Evolutionary conservation across 2,113 vertebrate species (phyloP).

Genomic region (Geococcyx californianus): DNA sequence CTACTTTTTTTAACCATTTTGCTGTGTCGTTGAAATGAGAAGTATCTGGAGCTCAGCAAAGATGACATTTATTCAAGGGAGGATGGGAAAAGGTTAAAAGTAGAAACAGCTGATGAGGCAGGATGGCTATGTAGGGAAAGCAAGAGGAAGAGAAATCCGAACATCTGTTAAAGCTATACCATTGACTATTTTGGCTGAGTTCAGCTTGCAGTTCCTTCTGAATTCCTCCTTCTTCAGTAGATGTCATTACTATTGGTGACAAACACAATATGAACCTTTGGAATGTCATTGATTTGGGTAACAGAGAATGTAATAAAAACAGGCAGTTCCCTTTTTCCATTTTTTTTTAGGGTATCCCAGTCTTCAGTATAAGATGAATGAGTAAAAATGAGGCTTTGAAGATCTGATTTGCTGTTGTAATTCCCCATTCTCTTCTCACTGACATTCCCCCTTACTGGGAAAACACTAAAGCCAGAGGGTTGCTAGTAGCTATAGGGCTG

Average conservation of each 20-base stretch:
- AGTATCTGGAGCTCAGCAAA: background rate
- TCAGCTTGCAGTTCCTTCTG: background rate
- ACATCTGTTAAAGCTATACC: conserved; percentile 41
- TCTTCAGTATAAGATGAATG: background rate
- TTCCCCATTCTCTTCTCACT: background rate
- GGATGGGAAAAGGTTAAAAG: conserved; percentile 29
- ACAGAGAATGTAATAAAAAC: background rate
- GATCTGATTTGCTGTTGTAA: background rate
- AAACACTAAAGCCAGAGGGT: background rate
- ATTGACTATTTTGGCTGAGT: background rate
- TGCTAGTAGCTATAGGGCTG: background rate
- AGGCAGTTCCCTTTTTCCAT: background rate
- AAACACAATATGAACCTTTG: background rate
- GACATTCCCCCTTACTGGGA: background rate
- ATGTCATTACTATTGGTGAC: background rate
- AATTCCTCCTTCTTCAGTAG: background rate
- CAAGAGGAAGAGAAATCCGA: conserved; percentile 26
- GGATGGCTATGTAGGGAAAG: conserved; percentile 8
- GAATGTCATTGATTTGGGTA: background rate
- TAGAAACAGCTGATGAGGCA: conserved; percentile 57
- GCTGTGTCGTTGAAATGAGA: background rate
- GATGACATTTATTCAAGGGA: background rate
- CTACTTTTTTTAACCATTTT: background rate
- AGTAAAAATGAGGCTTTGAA: background rate
- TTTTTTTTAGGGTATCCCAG: background rate